Base-by-base conservation (phyloP, 92 coral and sea anemone species). In the Isaurus tuberculatus region DNA sequence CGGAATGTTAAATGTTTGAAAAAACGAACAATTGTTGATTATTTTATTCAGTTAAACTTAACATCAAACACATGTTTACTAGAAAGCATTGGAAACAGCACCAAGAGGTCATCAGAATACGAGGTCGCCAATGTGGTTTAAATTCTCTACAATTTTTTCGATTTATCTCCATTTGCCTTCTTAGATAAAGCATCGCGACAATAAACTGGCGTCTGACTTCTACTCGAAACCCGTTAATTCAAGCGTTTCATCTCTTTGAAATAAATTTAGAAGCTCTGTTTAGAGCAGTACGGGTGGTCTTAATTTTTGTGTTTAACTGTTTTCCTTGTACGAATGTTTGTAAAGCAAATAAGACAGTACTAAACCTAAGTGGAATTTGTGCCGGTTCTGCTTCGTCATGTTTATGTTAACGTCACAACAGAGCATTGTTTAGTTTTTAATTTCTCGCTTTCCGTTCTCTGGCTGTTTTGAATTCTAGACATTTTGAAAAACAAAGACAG, bases 221-320 rank as follows among this genome's bases (percentile, higher is more conserved):
- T 17, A 29, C 34, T 31, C 29, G 8, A 74, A 8, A 6, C 10
- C 29, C 11, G 34, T 36, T 58, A 25, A 13, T 63, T 25, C 1
- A 22, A 26, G 27, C 15, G 36, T 6, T 75, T n/a, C n/a, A 32
- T 32, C 11, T 30, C 64, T 42, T 31, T 58, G 60, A 37, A 28
- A 57, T 34, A 14, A 4, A 17, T 77, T 25, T 23, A 20, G 30
- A 8, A 17, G 23, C 48, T 34, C 70, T 57, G 46, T 34, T 57
- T 75, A 58, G 14, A 34, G 22, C 82, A 58, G 17, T 77, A 58
- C 32, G 82, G 53, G 82, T 77, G 82, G 82, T 77, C 82, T 13
- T 14, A 20, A 1, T 13, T 4, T 37, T 55, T 58, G 2, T 55
- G 22, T 42, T 25, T 70, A 32, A 37, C 30, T 77, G 20, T 58